Conservation (phyloP, 2,113 vertebrate species). For the Lasiurus cinereus region DNA sequence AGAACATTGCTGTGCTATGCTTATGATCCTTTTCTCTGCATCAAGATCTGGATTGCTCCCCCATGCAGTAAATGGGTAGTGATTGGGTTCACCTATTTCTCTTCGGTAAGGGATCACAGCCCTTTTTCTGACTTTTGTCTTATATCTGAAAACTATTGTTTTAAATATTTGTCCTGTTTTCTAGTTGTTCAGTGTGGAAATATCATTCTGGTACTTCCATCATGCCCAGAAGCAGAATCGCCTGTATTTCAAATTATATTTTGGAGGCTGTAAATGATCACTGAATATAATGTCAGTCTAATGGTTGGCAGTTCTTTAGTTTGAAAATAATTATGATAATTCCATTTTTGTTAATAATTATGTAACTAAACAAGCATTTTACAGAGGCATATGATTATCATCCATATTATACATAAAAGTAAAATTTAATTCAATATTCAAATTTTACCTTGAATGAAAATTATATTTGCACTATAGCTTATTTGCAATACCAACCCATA, state of each 20-base stretch:
- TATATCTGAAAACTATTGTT: neutral
- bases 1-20: neutral
- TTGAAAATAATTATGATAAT: slow-evolving; percentile 24
- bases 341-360: slow-evolving; percentile 36
- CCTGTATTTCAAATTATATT: neutral
- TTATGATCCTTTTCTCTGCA: neutral
- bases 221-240: neutral
- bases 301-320: neutral
- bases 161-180: neutral
- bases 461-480: neutral
- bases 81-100: neutral
- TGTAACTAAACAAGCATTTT: neutral
- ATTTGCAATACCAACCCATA: neutral
- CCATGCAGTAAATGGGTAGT: neutral
- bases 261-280: neutral
- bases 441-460: slow-evolving; percentile 41
- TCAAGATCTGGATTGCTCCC: neutral
- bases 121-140: neutral
- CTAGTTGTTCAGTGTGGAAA: neutral
- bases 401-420: neutral
- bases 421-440: slow-evolving; percentile 20
- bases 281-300: neutral
- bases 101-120: neutral
- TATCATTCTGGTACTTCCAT: neutral
- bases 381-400: neutral